phyloP scores from a whole-genome alignment of 2,797 vertebrate species.

The Anguilla megastoma region DNA sequence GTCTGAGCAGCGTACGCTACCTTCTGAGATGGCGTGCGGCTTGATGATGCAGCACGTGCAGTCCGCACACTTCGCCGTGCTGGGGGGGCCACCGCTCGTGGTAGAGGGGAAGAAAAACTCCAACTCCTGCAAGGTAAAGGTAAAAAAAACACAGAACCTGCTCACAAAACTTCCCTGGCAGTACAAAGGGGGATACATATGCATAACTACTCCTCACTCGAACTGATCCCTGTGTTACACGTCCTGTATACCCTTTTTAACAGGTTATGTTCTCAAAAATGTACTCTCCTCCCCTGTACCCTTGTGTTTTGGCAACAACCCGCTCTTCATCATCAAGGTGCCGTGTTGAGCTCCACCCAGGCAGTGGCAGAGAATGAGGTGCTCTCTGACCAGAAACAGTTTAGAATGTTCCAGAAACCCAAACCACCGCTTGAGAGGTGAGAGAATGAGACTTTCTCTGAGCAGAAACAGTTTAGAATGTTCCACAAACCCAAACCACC shows the following conservation, averaged over 20 bases:
- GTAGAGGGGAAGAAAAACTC: conserved; percentile 94
- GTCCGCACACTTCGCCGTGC: conserved; percentile 70
- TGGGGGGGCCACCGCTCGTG: conserved; percentile 73
- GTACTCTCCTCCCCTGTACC: background rate
- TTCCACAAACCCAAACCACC: no score
- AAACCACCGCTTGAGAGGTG: background rate
- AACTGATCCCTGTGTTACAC: no score
- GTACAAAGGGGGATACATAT: background rate
- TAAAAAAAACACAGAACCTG: conserved; percentile 23
- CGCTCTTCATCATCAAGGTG: background rate
- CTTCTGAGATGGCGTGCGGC: conserved; percentile 88
- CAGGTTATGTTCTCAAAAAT: no score
- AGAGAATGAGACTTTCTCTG: background rate
- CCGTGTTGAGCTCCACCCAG: background rate
- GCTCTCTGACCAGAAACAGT: background rate
- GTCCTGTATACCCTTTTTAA: no score
- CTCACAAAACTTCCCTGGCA: background rate
- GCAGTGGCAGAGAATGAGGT: background rate
- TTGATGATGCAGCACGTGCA: conserved; percentile 79
- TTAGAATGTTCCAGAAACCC: background rate
- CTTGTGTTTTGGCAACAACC: background rate
- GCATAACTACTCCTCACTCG: no score
- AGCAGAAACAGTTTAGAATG: no score
- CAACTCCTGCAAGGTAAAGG: conserved; percentile 77
- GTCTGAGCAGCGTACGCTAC: conserved; percentile 63